Base-by-base conservation (phyloP, 1,140 invertebrate genomes). In the Drosophila chauvacae region DNA sequence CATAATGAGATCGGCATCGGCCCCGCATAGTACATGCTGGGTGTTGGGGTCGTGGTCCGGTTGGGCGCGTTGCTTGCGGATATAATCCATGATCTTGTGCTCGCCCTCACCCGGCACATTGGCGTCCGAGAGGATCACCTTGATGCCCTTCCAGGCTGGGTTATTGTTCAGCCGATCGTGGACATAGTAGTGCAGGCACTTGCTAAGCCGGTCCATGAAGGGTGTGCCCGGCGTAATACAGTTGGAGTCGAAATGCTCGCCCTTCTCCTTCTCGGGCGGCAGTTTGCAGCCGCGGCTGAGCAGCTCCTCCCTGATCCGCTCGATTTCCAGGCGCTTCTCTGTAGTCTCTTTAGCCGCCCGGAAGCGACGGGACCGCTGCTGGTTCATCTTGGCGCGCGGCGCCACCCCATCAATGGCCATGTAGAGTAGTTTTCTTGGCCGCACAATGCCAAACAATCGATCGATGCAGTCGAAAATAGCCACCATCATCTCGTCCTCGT, bases 401-500 rank as follows among this genome's bases (percentile, higher is more conserved):
- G 98, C 98, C 74, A 99, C 99, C 74, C 99, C 99, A 94, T 99
- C 99, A 93, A 99, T 99, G 50, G 99, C 99, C 98, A 99, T 99
- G 93, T 99, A 99, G 47, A 99, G 93, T 10, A 99, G 62, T 93
- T 98, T 98, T 73, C 98, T 94, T 11, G 99, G 99, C 73, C 98
- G 94, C 1, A 99, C 98, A 91, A 99, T 99, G 14, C 95, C 94
- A 93, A 99, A 99, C 56, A 99, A 94, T 63, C 98, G 94, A 93
- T 99, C 99, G 80, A 99, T 99, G 92, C 98, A 99, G 85, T 99
- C 98, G 93, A 99, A 99, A 87, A 99, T 99, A 26, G 98, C 97
- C 55, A 99, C 94, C 98, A 99, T 99, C 99, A 99, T 99, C 94
- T 99, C 99, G 92, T 99, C 98, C 93, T 99, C 99, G 94, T 98